A percentile compares a stretch with the other conserved stretches of the same genome.
Conservation (phyloP, 2,797 vertebrate genomes). For the Hypotaenidia philippensis region DNA sequence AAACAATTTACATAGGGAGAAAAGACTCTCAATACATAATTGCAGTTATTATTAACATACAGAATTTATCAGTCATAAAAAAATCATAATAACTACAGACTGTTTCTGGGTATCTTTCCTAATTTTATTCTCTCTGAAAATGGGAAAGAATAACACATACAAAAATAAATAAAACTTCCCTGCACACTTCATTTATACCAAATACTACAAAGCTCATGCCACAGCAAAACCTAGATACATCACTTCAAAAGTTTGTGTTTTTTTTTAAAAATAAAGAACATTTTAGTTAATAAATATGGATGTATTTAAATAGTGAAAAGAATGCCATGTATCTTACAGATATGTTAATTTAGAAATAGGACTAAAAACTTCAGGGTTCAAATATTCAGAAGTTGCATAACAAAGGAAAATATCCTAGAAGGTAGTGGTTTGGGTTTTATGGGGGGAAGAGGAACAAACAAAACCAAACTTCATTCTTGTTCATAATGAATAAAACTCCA, state of each 20-base stretch:
- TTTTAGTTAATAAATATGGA: constrained; percentile 33
- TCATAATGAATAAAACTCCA: background rate
- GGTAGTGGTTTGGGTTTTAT: background rate
- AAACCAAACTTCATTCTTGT: background rate
- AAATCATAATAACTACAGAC: constrained; percentile 1
- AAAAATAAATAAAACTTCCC: background rate
- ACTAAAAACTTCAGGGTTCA: background rate
- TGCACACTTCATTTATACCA: constrained; percentile 4
- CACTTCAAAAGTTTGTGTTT: background rate
- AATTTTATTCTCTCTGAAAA: constrained; percentile 38
- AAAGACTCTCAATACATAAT: constrained; percentile 29
- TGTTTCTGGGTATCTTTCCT: background rate
- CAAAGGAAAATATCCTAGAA: background rate
- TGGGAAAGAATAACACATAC: background rate
- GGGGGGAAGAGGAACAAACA: background rate
- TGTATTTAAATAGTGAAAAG: constrained; percentile 20
- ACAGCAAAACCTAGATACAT: background rate
- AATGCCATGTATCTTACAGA: background rate
- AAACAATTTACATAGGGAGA: constrained; percentile 65
- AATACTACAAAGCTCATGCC: background rate
- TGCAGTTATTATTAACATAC: constrained; percentile 28
- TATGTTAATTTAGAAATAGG: background rate
- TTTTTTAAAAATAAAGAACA: background rate
- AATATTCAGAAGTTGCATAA: background rate
- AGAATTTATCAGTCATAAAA: constrained; percentile 34